Base-by-base conservation (phyloP, 2,797 vertebrate species). In the Potorous gilbertii region DNA sequence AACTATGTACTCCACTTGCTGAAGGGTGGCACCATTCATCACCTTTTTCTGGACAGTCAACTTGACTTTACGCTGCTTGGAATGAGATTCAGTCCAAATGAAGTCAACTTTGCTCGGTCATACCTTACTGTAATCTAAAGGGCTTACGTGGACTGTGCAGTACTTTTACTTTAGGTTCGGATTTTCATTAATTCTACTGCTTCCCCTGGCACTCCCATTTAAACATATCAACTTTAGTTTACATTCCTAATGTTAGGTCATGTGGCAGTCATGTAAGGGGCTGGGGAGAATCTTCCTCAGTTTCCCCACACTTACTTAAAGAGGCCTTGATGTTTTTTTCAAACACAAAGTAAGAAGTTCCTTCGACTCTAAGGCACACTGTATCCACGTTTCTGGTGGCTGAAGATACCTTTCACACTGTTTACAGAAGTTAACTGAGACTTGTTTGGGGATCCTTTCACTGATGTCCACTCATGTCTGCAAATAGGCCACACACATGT, bases 1-100 rank as follows among this genome's bases (percentile, higher is more conserved):
- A 93, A 99, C 96, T 95, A 99, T 97, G 95, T 99, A 99, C 97
- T 99, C 99, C 57, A 99, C 99, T 97, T 99, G 99, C 98, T 99
- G 99, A 95, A 99, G 99, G 97, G 99, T 99, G 2, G 99, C 99
- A 2, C 99, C 99, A 50, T 99, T 99, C 98, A 99, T 99, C 97
- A 99, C 99, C 99, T 99, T 99, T 98, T 99, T 99, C 98, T 99
- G 99, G 97, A 99, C 99, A 92, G 99, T 99, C 96, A 99, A 31
- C 97, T 99, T 99, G 97, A 99, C 96, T 98, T 99, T 99, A 98
- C 99, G 99, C 98, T 99, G 99, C 98, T 99, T 99, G 56, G 99
- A 99, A 98, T 99, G 99, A 0, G 99, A 99, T n/a, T 99, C 99
- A 8, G 99, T 99, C 99, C 99, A 99, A 98, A 99, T 98, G 98